These are phyloP conservation scores for Globodera rostochiensis DNA, from an alignment of 1,140 invertebrate genomes.

Conservation along the genomic window DNA sequence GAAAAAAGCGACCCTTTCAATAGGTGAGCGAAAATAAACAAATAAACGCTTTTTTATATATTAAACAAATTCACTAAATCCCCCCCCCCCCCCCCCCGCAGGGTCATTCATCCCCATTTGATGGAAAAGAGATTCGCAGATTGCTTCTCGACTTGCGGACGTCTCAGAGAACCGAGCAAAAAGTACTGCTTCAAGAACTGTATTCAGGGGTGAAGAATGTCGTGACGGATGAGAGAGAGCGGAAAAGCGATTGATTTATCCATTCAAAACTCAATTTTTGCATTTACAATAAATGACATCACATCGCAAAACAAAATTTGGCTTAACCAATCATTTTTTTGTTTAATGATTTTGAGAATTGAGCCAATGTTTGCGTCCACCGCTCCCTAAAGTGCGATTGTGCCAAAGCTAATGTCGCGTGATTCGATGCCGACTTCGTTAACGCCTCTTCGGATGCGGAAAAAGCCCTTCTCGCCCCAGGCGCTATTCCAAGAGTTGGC, in stretches of 20 bases:
- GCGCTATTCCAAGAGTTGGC: slow-evolving; percentile 90
- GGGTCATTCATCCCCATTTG: background rate
- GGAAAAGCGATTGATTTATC: background rate
- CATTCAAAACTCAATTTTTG: no score
- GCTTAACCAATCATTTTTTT: no score
- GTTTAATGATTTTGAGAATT: no score
- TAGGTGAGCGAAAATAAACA: background rate
- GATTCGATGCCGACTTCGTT: slow-evolving; percentile 85
- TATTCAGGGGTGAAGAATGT: background rate
- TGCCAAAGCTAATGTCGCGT: slow-evolving; percentile 68
- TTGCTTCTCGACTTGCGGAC: background rate
- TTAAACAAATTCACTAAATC: background rate
- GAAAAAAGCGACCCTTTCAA: background rate
- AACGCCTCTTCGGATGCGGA: slow-evolving; percentile 81
- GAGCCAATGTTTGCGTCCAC: background rate
- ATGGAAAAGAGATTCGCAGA: background rate
- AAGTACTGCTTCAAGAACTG: background rate
- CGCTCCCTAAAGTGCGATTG: background rate
- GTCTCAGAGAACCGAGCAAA: background rate
- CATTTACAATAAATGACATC: no score
- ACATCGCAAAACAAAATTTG: no score
- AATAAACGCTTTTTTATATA: background rate
- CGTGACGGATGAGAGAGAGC: background rate
- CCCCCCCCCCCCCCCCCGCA: background rate
- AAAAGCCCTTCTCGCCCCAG: slow-evolving; percentile 80